These are phyloP conservation scores for Zaprionus ghesquierei DNA, from an alignment of 1,140 invertebrate species.

Conservation along the genomic window DNA sequence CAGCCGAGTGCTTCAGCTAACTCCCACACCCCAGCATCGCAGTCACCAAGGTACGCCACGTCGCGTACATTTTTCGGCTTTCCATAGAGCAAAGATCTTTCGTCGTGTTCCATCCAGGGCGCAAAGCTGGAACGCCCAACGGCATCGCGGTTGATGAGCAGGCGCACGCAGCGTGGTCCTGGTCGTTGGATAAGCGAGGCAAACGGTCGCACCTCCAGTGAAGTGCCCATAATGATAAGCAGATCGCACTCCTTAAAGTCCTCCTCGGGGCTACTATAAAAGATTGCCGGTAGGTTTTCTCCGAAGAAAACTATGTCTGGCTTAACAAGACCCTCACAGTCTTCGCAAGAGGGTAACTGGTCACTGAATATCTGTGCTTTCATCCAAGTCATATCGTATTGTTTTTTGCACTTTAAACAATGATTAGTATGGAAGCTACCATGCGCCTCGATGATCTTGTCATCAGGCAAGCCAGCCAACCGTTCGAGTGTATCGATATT, in stretches of 20 bases:
- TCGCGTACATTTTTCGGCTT: slow-evolving; percentile 87
- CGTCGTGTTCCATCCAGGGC: slow-evolving; percentile 43
- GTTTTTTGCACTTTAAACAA: slow-evolving; percentile 90
- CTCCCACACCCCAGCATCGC: slow-evolving; percentile 91
- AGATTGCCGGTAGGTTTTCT: slow-evolving; percentile 91
- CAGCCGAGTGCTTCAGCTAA: slow-evolving; percentile 93
- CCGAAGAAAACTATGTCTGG: slow-evolving; percentile 98
- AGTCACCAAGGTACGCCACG: slow-evolving; percentile 93
- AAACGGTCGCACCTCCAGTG: slow-evolving; percentile 97
- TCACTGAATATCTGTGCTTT: slow-evolving; percentile 88
- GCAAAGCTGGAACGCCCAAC: slow-evolving; percentile 84
- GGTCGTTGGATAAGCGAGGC: slow-evolving; percentile 93
- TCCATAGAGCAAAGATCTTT: slow-evolving; percentile 86
- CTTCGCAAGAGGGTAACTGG: slow-evolving; percentile 89
- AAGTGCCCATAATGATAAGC: slow-evolving; percentile 97
- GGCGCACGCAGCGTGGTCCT: slow-evolving; percentile 87
- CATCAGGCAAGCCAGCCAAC: slow-evolving; percentile 91
- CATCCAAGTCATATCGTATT: slow-evolving; percentile 92
- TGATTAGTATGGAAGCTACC: slow-evolving; percentile 95
- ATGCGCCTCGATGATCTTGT: slow-evolving; percentile 96
- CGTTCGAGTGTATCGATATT: slow-evolving; percentile 97
- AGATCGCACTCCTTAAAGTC: slow-evolving; percentile 96
- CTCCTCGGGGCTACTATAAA: slow-evolving; percentile 86
- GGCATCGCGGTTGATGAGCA: slow-evolving; percentile 93
- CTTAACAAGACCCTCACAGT: slow-evolving; percentile 90